Evolutionary conservation across 2,113 vertebrate species (phyloP).

Genomic region (Pachyramphus minor): DNA sequence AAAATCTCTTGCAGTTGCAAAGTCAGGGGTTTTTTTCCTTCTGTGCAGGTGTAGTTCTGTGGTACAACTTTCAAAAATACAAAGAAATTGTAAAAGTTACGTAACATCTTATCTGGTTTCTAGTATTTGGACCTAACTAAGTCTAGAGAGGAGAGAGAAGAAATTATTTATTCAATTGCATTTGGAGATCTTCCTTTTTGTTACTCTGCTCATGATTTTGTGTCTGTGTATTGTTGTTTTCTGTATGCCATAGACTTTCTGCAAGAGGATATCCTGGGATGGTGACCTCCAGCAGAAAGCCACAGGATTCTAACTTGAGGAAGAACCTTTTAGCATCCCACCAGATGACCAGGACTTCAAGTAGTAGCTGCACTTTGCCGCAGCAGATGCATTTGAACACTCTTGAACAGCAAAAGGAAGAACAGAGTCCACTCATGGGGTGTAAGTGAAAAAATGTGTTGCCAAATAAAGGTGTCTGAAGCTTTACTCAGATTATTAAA

Average conservation of each 20-base stretch:
- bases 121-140: neutral
- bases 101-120: neutral
- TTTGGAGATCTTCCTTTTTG: neutral
- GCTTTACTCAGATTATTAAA: neutral
- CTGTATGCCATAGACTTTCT: neutral
- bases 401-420: neutral
- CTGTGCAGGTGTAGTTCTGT: neutral
- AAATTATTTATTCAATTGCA: neutral
- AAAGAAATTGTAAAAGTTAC: neutral
- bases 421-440: neutral
- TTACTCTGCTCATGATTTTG: neutral
- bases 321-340: neutral
- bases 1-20: neutral
- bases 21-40: neutral
- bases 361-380: neutral
- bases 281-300: neutral
- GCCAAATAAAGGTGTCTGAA: neutral
- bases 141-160: neutral
- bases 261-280: neutral
- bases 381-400: neutral
- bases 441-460: neutral
- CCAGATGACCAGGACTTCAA: neutral
- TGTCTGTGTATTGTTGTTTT: neutral
- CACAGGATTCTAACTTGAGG: neutral
- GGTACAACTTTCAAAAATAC: neutral